phyloP scores from a whole-genome alignment of 1,140 invertebrate species.

The Zaprionus ornatus region DNA sequence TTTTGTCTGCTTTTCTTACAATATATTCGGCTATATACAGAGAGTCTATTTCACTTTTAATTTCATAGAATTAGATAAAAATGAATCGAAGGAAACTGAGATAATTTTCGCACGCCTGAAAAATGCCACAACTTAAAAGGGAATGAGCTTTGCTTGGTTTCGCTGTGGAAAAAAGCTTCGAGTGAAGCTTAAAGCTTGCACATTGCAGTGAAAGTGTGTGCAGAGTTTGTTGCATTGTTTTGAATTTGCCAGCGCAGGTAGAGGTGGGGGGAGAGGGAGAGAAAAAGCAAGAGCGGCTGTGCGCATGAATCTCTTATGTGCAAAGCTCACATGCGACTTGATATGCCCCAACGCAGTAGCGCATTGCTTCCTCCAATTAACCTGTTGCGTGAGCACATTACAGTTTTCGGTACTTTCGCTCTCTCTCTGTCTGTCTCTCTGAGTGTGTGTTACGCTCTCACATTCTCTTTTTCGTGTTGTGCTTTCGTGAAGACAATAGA shows the following conservation, averaged over 20 bases:
- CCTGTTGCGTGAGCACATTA: slow-evolving; percentile 65
- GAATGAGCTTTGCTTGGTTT: slow-evolving; percentile 57
- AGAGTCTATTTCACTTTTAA: neutral
- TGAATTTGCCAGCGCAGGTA: slow-evolving; percentile 31
- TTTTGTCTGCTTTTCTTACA: neutral
- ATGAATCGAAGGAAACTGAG: slow-evolving; percentile 14
- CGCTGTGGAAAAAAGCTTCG: slow-evolving; percentile 43
- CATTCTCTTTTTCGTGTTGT: slow-evolving; percentile 4
- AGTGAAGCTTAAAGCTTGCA: slow-evolving; percentile 54
- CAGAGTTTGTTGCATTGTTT: slow-evolving; percentile 75
- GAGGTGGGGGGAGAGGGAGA: slow-evolving; percentile 10
- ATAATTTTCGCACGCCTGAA: slow-evolving; percentile 64
- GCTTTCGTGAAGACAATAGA: slow-evolving; percentile 25
- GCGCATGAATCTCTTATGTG: slow-evolving; percentile 56
- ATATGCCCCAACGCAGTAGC: slow-evolving; percentile 32
- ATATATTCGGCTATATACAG: slow-evolving; percentile 9
- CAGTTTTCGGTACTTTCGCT: slow-evolving; percentile 1
- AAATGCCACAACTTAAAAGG: slow-evolving; percentile 69
- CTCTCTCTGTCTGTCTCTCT: slow-evolving; percentile 1
- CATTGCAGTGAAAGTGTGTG: slow-evolving; percentile 71
- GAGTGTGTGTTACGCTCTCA: neutral
- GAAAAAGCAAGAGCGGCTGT: slow-evolving; percentile 2
- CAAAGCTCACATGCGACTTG: slow-evolving; percentile 16
- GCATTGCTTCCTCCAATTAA: slow-evolving; percentile 55
- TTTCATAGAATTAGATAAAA: slow-evolving; percentile 23